Percentiles rank a stretch among this genome's conserved stretches.
Conservation (phyloP, 2,888 invertebrate genomes). For the Nowickia ferox region DNA sequence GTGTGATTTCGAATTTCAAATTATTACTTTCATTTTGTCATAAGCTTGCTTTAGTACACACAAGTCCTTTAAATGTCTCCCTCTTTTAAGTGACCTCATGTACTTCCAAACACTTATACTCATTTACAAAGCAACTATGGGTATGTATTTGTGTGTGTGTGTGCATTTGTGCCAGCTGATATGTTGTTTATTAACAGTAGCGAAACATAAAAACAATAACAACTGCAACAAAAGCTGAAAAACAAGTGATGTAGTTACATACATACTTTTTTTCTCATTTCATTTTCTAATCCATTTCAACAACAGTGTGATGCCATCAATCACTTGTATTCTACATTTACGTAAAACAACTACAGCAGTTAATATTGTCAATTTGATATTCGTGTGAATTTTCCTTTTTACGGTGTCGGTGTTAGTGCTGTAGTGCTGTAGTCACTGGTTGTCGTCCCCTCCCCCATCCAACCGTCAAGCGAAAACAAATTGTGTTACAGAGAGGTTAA, state of each 20-base stretch:
- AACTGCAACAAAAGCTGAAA: not conserved
- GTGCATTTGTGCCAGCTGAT: conserved; percentile 10
- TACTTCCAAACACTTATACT: conserved; percentile 23
- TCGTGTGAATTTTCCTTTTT: conserved; percentile 43
- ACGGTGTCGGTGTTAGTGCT: not conserved
- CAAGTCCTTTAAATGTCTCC: not conserved
- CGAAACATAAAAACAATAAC: conserved; percentile 35
- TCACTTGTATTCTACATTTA: conserved; percentile 50
- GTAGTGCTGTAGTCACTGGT: not conserved
- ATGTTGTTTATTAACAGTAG: conserved; percentile 50
- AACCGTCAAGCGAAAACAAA: conserved; percentile 44
- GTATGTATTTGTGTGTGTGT: not conserved
- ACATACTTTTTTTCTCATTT: conserved; percentile 36
- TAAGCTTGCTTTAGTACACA: no score
- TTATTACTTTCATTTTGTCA: not conserved
- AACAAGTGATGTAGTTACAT: conserved; percentile 21
- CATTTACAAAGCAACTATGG: conserved; percentile 21
- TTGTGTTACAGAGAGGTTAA: conserved; percentile 49
- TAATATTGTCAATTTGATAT: conserved; percentile 63
- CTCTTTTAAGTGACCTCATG: not conserved
- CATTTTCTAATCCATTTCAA: conserved; percentile 64
- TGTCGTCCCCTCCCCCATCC: not conserved
- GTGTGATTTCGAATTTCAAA: no score
- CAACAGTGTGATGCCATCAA: conserved; percentile 60
- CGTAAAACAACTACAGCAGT: conserved; percentile 19